Base-by-base conservation (phyloP, 2,888 invertebrate genomes). In the Buathra laborator region DNA sequence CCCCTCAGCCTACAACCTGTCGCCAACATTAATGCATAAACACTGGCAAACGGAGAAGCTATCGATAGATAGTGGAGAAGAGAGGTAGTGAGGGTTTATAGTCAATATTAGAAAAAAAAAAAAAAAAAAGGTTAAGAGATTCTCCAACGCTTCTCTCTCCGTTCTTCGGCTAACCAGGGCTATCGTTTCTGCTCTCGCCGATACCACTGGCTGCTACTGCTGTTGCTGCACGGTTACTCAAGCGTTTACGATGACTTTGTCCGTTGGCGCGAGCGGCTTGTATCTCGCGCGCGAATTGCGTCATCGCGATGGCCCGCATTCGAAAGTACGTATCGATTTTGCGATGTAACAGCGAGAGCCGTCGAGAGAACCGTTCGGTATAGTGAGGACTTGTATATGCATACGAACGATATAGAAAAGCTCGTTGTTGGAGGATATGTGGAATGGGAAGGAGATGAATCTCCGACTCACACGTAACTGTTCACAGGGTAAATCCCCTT, bases 291-390 rank as follows among this genome's bases (percentile, higher is more conserved):
- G 87, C 72, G 86, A 86, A 87, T 89, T 89, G 84, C 90, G 89
- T 90, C 90, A 90, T 86, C 85, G 81, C 86, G 83, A 86, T 90
- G 87, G 88, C 89, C 89, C 87, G 88, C 86, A 88, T 90, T 89
- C 86, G 86, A 83, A 87, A 87, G 83, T 86, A 86, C 75, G 75
- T 81, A 89, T 88, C 88, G 89, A 89, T 89, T 88, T 89, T 89
- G 85, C 66, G 77, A 81, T 86, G 83, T 86, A 79, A 86, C 81
- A 53, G 19, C 44, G 56, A 48, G 44, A 37, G 48, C 5, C 64
- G 48, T 62, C 59, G 75, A 44, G 74, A 76, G 37, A 68, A 67
- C 9, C 79, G 79, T 66, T 77, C 10, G 74, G 67, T 68, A 59
- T 62, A 70, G 71, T 53, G 4, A 37, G 43, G 10, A 79, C 44